Evolutionary conservation across 1,140 invertebrate species (phyloP).

Genomic region (Mactra quadrangularis): DNA sequence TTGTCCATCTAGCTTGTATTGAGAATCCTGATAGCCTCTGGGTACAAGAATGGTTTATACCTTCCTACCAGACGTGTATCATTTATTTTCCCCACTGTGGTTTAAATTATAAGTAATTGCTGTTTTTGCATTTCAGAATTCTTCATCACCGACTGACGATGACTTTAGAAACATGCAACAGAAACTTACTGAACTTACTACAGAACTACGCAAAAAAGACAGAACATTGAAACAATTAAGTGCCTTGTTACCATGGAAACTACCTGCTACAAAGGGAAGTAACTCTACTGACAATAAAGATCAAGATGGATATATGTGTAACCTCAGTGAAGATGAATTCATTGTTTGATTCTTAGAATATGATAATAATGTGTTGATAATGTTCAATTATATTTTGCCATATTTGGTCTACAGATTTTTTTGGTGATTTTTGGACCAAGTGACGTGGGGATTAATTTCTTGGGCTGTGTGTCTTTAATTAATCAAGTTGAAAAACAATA

Average conservation of each 20-base stretch:
- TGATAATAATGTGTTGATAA: too few species aligned
- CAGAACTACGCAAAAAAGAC: slow-evolving; percentile 54
- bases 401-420: too few species aligned
- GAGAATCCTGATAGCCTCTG: too few species aligned
- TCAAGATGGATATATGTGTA: slow-evolving; percentile 32
- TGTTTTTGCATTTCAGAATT: not conserved
- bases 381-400: too few species aligned
- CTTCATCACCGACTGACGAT: slow-evolving; percentile 33
- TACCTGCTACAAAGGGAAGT: slow-evolving; percentile 19
- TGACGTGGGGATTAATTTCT: too few species aligned
- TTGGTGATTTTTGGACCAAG: too few species aligned
- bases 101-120: not conserved
- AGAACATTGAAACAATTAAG: slow-evolving; percentile 50
- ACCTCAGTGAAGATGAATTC: slow-evolving; percentile 61
- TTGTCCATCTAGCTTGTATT: too few species aligned
- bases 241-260: slow-evolving; percentile 57
- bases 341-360: slow-evolving; percentile 61
- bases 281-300: slow-evolving; percentile 38
- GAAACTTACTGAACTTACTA: slow-evolving; percentile 32
- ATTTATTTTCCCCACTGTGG: too few species aligned
- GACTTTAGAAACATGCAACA: slow-evolving; percentile 50
- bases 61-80: too few species aligned
- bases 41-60: too few species aligned
- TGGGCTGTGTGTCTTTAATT: too few species aligned
- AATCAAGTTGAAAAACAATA: too few species aligned